A percentile compares a stretch with the other conserved stretches of the same genome.
Evolutionary conservation across 2,113 vertebrate species (phyloP).

Genomic region (Symphodus melops): DNA sequence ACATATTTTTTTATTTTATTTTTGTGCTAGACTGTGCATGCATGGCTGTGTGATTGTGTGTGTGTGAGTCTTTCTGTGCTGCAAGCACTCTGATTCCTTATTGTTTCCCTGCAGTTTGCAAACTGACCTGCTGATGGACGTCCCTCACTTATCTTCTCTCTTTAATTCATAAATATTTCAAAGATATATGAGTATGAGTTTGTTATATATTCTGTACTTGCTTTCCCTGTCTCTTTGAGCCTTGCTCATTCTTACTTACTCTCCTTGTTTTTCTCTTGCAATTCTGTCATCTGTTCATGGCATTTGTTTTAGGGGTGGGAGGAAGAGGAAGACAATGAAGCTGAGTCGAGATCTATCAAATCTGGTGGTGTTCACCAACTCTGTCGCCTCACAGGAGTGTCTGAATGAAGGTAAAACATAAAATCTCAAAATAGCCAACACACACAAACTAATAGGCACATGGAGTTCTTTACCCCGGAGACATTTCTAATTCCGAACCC

Average conservation of each 20-base stretch:
- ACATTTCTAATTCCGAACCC: neutral
- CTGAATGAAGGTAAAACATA: constrained; percentile 89
- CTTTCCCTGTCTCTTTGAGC: neutral
- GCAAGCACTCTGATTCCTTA: constrained; percentile 45
- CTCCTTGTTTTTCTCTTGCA: constrained; percentile 20
- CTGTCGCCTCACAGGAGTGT: constrained; percentile 93
- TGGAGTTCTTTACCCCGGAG: neutral
- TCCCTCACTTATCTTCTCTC: constrained; percentile 24
- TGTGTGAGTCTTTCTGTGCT: constrained; percentile 5
- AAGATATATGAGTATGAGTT: constrained; percentile 6
- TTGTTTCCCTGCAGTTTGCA: constrained; percentile 53
- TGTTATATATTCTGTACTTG: neutral
- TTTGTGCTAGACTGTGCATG: constrained; percentile 20
- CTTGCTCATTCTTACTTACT: constrained; percentile 7
- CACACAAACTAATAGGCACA: neutral
- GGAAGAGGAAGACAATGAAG: constrained; percentile 94
- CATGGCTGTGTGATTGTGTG: neutral
- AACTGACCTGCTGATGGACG: constrained; percentile 53
- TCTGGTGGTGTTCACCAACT: constrained; percentile 95
- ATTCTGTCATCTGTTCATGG: constrained; percentile 22
- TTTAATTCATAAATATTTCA: constrained; percentile 23
- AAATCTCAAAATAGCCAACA: constrained; percentile 1
- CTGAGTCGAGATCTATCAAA: constrained; percentile 95
- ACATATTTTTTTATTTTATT: no score
- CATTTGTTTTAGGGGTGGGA: constrained; percentile 80